Evolutionary conservation across 1,140 invertebrate genomes (phyloP).

Genomic region (Drosophila simulans): DNA sequence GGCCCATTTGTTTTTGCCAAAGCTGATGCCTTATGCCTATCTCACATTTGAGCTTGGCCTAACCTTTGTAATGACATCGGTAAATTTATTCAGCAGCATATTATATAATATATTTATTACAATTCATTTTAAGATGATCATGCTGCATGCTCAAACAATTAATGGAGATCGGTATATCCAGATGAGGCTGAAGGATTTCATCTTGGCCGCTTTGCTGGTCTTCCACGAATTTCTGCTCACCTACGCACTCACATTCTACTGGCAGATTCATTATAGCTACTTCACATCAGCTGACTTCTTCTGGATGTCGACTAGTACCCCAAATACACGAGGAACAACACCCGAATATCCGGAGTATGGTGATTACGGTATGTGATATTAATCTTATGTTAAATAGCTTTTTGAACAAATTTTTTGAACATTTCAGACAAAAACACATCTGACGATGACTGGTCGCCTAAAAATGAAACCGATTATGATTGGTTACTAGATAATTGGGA

Average conservation of each 20-base stretch:
- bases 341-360: neutral
- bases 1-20: neutral
- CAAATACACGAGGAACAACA: neutral
- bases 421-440: neutral
- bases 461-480: neutral
- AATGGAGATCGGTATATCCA: conserved; percentile 53
- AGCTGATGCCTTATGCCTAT: neutral
- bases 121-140: conserved; percentile 34
- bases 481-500: neutral
- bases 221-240: conserved; percentile 61
- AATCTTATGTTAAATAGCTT: no score
- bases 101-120: neutral
- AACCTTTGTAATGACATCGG: conserved; percentile 25
- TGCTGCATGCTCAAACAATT: conserved; percentile 66
- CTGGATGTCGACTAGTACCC: conserved; percentile 8
- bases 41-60: conserved; percentile 21
- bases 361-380: neutral
- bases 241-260: conserved; percentile 53
- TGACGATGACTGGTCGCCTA: neutral
- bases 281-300: conserved; percentile 20
- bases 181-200: conserved; percentile 54
- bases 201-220: conserved; percentile 54
- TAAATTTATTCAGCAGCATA: conserved; percentile 7
- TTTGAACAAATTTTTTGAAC: no score
- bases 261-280: conserved; percentile 24